phyloP scores from a whole-genome alignment of 2,797 vertebrate species.

The Onychomys torridus region DNA sequence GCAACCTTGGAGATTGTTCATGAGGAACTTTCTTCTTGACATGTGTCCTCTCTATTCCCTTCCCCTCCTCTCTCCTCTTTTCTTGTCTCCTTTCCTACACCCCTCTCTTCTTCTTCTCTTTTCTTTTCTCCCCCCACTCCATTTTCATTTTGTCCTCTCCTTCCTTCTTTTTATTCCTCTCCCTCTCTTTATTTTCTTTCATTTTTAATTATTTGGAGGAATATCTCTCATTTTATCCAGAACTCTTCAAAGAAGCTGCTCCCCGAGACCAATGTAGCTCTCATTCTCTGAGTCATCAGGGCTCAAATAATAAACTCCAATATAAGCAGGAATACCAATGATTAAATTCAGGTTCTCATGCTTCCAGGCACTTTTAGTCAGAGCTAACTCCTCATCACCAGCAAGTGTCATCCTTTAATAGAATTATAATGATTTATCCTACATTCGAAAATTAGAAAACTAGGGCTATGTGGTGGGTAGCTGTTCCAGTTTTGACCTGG shows the following conservation, averaged over 20 bases:
- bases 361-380: background rate
- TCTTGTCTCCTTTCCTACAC: background rate
- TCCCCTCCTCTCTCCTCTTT: background rate
- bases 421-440: background rate
- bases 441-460: background rate
- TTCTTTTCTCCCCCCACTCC: background rate
- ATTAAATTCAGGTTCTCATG: background rate
- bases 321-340: background rate
- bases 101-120: background rate
- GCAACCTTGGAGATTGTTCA: background rate
- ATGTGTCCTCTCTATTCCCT: background rate
- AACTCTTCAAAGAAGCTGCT: background rate
- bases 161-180: background rate
- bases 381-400: background rate
- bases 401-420: background rate
- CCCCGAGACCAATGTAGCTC: background rate
- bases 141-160: background rate
- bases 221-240: background rate
- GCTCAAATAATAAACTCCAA: background rate
- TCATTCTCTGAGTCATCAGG: background rate
- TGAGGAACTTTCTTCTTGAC: background rate
- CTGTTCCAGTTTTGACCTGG: too few species aligned
- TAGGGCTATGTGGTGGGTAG: too few species aligned
- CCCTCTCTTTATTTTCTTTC: background rate
- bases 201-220: background rate